A percentile compares a stretch with the other conserved stretches of the same genome.
These are phyloP conservation scores for Dinomys branickii DNA, from an alignment of 2,113 vertebrate genomes.

Conservation along the genomic window DNA sequence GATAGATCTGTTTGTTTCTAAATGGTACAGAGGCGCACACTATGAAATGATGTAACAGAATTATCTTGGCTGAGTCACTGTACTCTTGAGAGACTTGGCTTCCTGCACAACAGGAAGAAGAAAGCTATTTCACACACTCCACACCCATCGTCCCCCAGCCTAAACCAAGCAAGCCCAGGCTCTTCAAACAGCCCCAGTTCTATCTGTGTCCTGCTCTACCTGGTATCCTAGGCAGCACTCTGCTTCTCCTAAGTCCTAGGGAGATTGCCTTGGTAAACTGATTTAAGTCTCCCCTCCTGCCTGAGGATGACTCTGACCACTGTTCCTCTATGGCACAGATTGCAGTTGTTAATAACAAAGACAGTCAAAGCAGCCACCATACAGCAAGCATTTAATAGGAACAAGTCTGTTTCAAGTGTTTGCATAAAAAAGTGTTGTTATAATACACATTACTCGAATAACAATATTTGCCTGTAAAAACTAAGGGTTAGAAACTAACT, in stretches of 20 bases:
- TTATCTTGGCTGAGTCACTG: not conserved
- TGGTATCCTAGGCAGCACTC: no score
- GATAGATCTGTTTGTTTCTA: not conserved
- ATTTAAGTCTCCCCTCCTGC: not conserved
- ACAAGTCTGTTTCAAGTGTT: not conserved
- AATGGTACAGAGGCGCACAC: not conserved
- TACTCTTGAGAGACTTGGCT: not conserved
- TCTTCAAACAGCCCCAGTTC: not conserved
- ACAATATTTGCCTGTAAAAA: slow-evolving; percentile 1
- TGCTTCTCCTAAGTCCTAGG: not conserved
- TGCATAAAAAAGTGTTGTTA: not conserved
- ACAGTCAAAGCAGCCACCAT: not conserved
- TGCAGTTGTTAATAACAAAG: not conserved
- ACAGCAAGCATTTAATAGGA: not conserved
- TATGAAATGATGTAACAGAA: not conserved
- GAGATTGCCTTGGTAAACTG: not conserved
- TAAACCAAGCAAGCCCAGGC: not conserved
- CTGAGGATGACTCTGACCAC: not conserved
- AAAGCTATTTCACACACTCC: not conserved
- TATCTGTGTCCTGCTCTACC: not conserved
- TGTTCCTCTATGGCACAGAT: not conserved
- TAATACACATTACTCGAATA: not conserved
- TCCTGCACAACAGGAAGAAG: not conserved
- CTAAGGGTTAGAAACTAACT: not conserved
- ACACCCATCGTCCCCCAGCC: not conserved